These are phyloP conservation scores for Eriosoma lanigerum DNA, from an alignment of 1,140 invertebrate species.

Conservation along the genomic window DNA sequence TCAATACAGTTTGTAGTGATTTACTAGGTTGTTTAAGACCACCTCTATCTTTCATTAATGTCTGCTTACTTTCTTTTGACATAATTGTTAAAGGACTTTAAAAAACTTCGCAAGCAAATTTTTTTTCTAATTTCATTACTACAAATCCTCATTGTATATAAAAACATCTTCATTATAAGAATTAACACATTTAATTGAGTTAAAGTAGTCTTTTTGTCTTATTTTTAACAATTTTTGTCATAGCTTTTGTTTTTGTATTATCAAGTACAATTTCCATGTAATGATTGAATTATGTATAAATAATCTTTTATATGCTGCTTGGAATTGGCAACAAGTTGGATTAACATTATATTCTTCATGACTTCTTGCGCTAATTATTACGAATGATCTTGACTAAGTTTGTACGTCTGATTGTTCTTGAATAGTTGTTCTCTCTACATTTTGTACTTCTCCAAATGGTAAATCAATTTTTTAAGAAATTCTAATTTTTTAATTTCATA, in stretches of 20 bases:
- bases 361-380: not conserved
- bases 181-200: too few species aligned
- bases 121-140: not conserved
- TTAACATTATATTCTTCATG: not conserved
- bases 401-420: not conserved
- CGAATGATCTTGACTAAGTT: not conserved
- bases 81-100: too few species aligned
- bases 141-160: not conserved
- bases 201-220: not conserved
- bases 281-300: not conserved
- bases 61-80: not conserved
- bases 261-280: constrained; percentile 13
- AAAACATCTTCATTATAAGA: not conserved
- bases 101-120: not conserved
- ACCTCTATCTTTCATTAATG: not conserved
- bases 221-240: not conserved
- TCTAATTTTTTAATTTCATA: too few species aligned
- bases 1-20: not conserved
- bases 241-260: not conserved
- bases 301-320: not conserved
- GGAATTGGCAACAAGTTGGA: not conserved
- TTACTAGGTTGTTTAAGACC: not conserved
- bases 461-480: too few species aligned
- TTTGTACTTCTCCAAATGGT: not conserved
- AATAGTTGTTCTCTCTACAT: not conserved